Conservation (phyloP, 2,113 vertebrate species). For the Alouatta palliata region DNA sequence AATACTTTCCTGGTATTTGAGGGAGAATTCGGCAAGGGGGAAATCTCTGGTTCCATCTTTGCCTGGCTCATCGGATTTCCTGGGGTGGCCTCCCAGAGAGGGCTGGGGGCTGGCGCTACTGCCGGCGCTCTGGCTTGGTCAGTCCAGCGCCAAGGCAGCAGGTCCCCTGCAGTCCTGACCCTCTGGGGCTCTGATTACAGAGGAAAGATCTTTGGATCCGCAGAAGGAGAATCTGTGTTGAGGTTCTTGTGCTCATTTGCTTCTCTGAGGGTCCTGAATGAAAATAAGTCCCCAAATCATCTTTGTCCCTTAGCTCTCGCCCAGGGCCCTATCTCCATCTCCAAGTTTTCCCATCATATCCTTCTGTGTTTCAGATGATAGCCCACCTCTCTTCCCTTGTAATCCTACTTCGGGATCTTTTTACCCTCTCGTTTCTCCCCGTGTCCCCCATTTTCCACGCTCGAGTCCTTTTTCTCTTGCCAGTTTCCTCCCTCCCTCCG, state of each 20-base stretch:
- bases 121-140: fast-evolving
- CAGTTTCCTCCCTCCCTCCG: background rate
- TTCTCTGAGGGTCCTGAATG: background rate
- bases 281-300: background rate
- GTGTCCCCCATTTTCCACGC: fast-evolving
- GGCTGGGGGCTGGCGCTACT: too few species aligned
- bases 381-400: too few species aligned
- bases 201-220: background rate
- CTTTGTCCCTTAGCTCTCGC: background rate
- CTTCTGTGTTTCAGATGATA: background rate
- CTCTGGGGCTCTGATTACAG: fast-evolving
- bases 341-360: background rate
- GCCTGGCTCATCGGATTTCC: fast-evolving
- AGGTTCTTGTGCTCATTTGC: background rate
- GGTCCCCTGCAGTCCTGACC: background rate
- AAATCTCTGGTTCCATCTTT: fast-evolving
- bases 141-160: fast-evolving
- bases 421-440: fast-evolving
- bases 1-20: background rate
- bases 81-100: fast-evolving
- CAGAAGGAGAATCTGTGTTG: background rate
- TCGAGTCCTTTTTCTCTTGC: background rate
- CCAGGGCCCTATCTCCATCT: background rate
- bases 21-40: fast-evolving
- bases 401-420: background rate